phyloP scores from a whole-genome alignment of 2,797 vertebrate species.

The Lacerta agilis region DNA sequence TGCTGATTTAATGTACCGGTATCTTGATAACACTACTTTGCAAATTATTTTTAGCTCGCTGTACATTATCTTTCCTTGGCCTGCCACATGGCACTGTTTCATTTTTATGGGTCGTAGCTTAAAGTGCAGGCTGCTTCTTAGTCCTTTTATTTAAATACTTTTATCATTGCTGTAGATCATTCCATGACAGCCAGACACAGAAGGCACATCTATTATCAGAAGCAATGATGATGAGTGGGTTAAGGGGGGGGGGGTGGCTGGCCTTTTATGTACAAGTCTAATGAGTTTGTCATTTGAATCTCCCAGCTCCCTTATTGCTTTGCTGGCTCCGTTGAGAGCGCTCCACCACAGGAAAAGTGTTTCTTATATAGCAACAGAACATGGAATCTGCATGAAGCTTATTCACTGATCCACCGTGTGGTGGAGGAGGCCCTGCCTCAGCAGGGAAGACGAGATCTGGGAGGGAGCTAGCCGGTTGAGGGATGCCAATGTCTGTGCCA shows the following conservation, averaged over 20 bases:
- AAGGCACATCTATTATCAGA: not conserved
- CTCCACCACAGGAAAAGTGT: not conserved
- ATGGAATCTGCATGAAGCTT: not conserved
- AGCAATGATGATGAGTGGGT: not conserved
- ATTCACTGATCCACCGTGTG: not conserved
- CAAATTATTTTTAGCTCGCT: constrained; percentile 13
- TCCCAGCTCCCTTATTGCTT: not conserved
- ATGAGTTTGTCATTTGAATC: not conserved
- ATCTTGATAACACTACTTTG: constrained; percentile 2
- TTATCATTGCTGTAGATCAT: constrained; percentile 2
- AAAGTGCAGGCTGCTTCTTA: not conserved
- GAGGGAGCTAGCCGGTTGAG: not conserved
- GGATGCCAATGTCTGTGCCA: not conserved
- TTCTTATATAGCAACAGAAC: not conserved
- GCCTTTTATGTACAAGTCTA: not conserved
- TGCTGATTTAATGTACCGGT: not conserved
- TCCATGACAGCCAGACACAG: not conserved
- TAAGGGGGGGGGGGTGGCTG: not conserved
- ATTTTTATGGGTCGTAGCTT: not conserved
- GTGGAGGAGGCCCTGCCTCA: not conserved
- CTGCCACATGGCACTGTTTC: not conserved
- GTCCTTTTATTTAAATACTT: not conserved
- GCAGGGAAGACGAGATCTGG: not conserved
- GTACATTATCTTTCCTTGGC: not conserved
- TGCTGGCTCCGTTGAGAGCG: not conserved